Base-by-base conservation (phyloP, 2,888 invertebrate genomes). In the Auanema sp. region DNA sequence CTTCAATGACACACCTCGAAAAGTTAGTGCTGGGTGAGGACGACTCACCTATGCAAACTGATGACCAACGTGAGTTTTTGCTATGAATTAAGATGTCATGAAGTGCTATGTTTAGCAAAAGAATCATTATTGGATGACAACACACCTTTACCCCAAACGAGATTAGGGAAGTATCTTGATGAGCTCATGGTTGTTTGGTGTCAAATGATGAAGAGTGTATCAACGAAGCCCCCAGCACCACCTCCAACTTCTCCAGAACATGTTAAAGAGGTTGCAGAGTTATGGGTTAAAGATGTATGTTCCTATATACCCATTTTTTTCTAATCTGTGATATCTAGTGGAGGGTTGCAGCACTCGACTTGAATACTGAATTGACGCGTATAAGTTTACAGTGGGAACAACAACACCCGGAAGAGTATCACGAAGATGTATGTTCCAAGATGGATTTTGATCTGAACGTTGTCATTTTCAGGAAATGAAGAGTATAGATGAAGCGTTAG, bases 241-340 rank as follows among this genome's bases (percentile, higher is more conserved):
- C 69, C 70, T 8, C 73, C 72, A 16, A 72, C 77, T 1, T 69
- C 75, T 1, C 51, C 63, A 2, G 78, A 77, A 24, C 79, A 80
- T 60, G 76, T 79, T 33, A 80, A 80, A 60, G 80, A 80, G 53
- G 69, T 72, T 0, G 77, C 79, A 2, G 80, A 78, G 47, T 72
- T 75, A 16, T 71, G 70, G 44, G 68, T 71, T 47, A 73, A 75
- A 40, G 66, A 70, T 60, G 76, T 73, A 16, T 51, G 69, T 53
- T 43, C 41, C 12, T 18, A 12, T 18, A 12, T n/a, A 43, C 14
- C 11, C 43, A 47, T 33, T 5, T 33, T 33, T 5, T 33, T 33
- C 3, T 8, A 16, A 47, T 16, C 10, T 3, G 3, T 5, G 16
- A 18, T 21, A 18, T 56, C 43, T 24, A 57, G 50, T 62, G 56